Percentiles rank a stretch among this genome's conserved stretches.
Conservation (phyloP, 92 coral and sea anemone species). For the Parazoanthus swiftii region DNA sequence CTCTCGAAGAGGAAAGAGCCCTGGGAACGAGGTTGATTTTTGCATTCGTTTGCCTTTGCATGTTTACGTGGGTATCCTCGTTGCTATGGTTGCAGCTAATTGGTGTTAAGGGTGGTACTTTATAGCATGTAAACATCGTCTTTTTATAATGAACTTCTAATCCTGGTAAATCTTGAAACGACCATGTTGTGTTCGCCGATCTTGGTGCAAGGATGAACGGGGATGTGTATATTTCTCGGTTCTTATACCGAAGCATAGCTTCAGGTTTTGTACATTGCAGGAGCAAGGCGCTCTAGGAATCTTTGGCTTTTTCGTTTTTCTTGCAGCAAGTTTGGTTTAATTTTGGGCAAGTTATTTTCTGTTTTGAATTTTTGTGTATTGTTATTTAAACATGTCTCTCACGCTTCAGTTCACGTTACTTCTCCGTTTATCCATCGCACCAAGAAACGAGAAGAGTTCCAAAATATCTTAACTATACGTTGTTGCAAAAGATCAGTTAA, state of each 20-base stretch:
- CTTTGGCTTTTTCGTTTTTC: not conserved
- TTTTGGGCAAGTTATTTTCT: too few relatives aligned
- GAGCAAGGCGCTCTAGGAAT: not conserved
- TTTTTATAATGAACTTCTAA: not conserved
- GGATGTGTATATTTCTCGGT: not conserved
- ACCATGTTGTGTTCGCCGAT: not conserved
- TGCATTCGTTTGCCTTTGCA: conserved; percentile 40
- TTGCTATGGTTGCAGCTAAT: conserved; percentile 16
- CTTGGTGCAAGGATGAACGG: not conserved
- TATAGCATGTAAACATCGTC: not conserved
- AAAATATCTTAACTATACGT: not conserved
- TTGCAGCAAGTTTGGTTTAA: not conserved
- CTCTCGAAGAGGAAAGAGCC: too few relatives aligned
- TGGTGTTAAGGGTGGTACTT: conserved; percentile 6
- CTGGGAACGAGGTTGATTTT: not conserved
- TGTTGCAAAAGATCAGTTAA: not conserved
- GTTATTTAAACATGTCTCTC: not conserved
- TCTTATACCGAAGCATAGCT: not conserved
- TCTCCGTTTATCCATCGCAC: not conserved
- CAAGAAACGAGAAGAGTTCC: not conserved
- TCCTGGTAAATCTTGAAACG: not conserved
- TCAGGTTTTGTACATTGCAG: not conserved
- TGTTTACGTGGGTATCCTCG: conserved; percentile 32
- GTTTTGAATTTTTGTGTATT: not conserved
- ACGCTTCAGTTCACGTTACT: not conserved